Percentiles rank a stretch among this genome's conserved stretches.
These are phyloP conservation scores for Aromia moschata DNA, from an alignment of 2,888 invertebrate genomes.

Conservation along the genomic window DNA sequence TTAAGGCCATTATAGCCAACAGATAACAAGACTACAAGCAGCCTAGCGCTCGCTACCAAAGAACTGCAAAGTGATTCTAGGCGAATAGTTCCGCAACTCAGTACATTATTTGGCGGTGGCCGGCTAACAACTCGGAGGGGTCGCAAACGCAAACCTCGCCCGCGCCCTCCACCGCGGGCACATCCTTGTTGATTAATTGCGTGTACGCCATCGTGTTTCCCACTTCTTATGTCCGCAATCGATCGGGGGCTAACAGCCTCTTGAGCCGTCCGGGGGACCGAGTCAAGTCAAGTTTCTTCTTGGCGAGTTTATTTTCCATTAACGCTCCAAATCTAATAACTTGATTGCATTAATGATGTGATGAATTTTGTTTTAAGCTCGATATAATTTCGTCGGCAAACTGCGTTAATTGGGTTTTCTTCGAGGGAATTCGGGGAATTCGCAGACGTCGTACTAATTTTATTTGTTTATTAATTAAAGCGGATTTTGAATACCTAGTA, in stretches of 20 bases:
- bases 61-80: conserved; percentile 55
- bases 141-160: no score
- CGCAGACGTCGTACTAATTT: conserved; percentile 2
- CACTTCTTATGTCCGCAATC: conserved; percentile 36
- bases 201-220: conserved; percentile 44
- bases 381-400: conserved; percentile 12
- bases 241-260: conserved; percentile 34
- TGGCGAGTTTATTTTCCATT: conserved; percentile 28
- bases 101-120: conserved; percentile 54
- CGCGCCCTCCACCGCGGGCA: no score
- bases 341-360: conserved; percentile 19
- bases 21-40: conserved; percentile 51
- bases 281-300: conserved; percentile 27
- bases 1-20: conserved; percentile 53
- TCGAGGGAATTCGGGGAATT: conserved; percentile 7
- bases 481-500: no score
- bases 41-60: conserved; percentile 51
- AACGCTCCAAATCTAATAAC: conserved; percentile 30
- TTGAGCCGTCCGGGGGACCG: conserved; percentile 26
- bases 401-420: conserved; percentile 16
- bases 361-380: conserved; percentile 14
- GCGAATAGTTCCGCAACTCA: conserved; percentile 54
- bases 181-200: conserved; percentile 55
- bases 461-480: background rate
- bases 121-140: conserved; percentile 46